These are phyloP conservation scores for Toxonevra muliebris DNA, from an alignment of 2,888 invertebrate genomes.

Conservation along the genomic window DNA sequence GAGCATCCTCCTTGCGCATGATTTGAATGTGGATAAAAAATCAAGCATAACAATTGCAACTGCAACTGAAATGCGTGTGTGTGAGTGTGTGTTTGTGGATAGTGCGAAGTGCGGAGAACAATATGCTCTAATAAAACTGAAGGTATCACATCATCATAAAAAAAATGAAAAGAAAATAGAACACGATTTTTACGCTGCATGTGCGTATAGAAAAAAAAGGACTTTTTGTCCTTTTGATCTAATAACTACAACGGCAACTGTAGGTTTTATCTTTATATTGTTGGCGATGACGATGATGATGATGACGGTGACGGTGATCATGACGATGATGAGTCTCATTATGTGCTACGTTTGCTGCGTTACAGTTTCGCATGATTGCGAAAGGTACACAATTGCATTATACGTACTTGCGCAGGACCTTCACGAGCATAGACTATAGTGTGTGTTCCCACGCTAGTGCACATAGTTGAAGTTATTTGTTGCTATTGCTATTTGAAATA, in stretches of 20 bases:
- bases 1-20: too few relatives aligned
- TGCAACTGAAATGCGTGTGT: too few relatives aligned
- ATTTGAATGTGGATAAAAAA: too few relatives aligned
- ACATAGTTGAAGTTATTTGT: background rate
- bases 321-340: background rate
- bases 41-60: too few relatives aligned
- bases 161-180: background rate
- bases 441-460: background rate
- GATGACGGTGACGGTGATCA: background rate
- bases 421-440: background rate
- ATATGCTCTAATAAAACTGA: too few relatives aligned
- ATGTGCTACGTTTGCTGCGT: background rate
- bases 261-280: background rate
- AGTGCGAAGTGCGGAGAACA: too few relatives aligned
- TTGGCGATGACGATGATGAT: background rate
- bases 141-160: too few relatives aligned
- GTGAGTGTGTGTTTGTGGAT: too few relatives aligned
- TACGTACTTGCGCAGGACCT: background rate
- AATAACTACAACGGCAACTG: background rate
- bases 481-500: background rate
- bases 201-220: background rate
- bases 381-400: background rate
- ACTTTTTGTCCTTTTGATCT: constrained; percentile 1
- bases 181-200: background rate
- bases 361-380: constrained; percentile 4